A percentile compares a stretch with the other conserved stretches of the same genome.
These are phyloP conservation scores for Prolemur simus DNA, from an alignment of 2,113 vertebrate species.

Conservation along the genomic window DNA sequence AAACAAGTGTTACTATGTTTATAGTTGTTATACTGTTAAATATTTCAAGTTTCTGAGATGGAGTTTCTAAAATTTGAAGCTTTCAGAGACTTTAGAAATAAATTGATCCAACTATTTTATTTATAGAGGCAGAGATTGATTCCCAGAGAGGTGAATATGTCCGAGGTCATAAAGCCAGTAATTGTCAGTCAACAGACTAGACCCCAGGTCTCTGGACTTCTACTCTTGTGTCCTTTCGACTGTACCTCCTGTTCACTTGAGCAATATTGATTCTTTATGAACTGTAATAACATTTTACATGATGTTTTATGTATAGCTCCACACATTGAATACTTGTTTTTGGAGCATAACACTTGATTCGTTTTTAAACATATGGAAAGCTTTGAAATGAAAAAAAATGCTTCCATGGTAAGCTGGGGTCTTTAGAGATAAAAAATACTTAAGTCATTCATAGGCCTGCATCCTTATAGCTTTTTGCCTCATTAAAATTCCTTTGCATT, in stretches of 20 bases:
- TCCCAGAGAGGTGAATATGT: not conserved
- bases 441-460: not conserved
- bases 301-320: not conserved
- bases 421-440: not conserved
- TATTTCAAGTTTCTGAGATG: not conserved
- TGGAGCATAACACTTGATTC: not conserved
- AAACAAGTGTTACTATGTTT: constrained; percentile 15
- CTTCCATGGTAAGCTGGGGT: not conserved
- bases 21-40: not conserved
- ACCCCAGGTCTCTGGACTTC: not conserved
- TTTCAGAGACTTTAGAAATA: constrained; percentile 14
- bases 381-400: constrained; percentile 46
- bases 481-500: not conserved
- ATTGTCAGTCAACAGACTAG: not conserved
- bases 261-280: not conserved
- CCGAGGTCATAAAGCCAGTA: not conserved
- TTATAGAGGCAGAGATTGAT: constrained; percentile 3
- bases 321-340: not conserved
- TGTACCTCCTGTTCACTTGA: not conserved
- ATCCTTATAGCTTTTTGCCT: constrained; percentile 18
- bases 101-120: not conserved
- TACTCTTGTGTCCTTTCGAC: not conserved
- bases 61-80: constrained; percentile 19
- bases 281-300: not conserved
- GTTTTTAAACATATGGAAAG: constrained; percentile 7